Evolutionary conservation across 2,797 vertebrate genomes (phyloP).

Genomic region (Betta splendens): DNA sequence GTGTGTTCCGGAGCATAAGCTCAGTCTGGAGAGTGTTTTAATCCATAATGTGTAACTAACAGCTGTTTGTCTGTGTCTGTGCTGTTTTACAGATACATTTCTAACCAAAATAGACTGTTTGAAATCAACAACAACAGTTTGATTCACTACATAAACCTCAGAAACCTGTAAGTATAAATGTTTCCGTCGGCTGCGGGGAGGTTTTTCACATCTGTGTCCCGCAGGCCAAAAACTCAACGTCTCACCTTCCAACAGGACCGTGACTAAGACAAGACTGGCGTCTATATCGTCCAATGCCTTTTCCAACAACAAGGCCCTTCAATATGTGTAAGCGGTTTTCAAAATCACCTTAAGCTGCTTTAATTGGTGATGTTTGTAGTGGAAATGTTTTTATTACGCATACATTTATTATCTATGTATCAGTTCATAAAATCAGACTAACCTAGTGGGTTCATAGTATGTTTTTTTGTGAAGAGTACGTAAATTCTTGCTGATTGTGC

Average conservation of each 20-base stretch:
- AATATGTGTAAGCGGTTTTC: conserved; percentile 90
- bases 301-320: conserved; percentile 90
- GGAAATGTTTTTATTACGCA: too few species aligned
- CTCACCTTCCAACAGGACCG: conserved; percentile 84
- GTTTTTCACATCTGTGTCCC: too few species aligned
- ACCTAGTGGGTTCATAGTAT: too few species aligned
- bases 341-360: not conserved
- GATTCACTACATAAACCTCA: conserved; percentile 92
- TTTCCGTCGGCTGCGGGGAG: not conserved
- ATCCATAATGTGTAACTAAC: conserved; percentile 1
- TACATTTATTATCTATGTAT: too few species aligned
- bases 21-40: not conserved
- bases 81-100: conserved; percentile 85
- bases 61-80: not conserved
- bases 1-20: too few species aligned
- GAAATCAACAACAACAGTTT: conserved; percentile 91
- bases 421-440: too few species aligned
- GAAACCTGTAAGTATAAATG: conserved; percentile 90
- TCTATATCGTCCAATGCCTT: conserved; percentile 91
- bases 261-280: conserved; percentile 89
- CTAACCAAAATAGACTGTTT: conserved; percentile 89
- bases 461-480: too few species aligned
- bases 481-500: too few species aligned
- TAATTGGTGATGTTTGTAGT: too few species aligned
- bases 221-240: too few species aligned